phyloP scores from a whole-genome alignment of 2,888 invertebrate genomes.

The Diplazon laetatorius region DNA sequence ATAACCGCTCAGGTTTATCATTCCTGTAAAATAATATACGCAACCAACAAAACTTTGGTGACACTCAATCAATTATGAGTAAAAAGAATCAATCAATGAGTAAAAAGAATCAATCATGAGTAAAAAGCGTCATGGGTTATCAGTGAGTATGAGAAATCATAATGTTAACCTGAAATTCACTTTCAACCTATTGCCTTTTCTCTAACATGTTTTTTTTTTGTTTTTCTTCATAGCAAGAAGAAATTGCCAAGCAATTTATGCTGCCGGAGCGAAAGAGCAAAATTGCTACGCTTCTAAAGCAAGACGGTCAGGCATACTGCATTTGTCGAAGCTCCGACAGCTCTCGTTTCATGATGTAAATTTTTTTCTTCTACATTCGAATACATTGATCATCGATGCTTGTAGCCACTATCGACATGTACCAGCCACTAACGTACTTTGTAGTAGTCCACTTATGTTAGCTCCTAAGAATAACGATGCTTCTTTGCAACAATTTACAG shows the following conservation, averaged over 20 bases:
- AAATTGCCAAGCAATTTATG: constrained; percentile 94
- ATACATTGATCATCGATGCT: not conserved
- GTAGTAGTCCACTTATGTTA: too few species aligned
- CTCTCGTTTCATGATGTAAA: constrained; percentile 97
- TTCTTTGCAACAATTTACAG: constrained; percentile 82
- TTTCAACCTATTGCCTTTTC: not conserved
- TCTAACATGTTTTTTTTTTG: constrained; percentile 70
- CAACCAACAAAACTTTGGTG: not conserved
- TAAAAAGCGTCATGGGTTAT: constrained; percentile 74
- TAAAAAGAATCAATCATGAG: constrained; percentile 65
- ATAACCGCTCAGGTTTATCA: not conserved
- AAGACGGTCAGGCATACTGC: constrained; percentile 96
- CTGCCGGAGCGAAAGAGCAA: constrained; percentile 95
- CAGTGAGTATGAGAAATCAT: constrained; percentile 65
- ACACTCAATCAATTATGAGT: constrained; percentile 59
- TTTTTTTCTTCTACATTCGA: constrained; percentile 59
- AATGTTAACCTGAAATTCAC: not conserved
- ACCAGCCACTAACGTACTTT: too few species aligned
- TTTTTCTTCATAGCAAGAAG: constrained; percentile 87
- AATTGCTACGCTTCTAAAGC: constrained; percentile 93
- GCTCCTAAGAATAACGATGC: constrained; percentile 9
- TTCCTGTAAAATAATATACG: not conserved
- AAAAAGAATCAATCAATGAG: constrained; percentile 74
- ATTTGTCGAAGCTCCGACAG: constrained; percentile 97
- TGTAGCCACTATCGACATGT: too few species aligned